These are phyloP conservation scores for Acromyrmex charruanus DNA, from an alignment of 1,140 invertebrate genomes.

Conservation along the genomic window DNA sequence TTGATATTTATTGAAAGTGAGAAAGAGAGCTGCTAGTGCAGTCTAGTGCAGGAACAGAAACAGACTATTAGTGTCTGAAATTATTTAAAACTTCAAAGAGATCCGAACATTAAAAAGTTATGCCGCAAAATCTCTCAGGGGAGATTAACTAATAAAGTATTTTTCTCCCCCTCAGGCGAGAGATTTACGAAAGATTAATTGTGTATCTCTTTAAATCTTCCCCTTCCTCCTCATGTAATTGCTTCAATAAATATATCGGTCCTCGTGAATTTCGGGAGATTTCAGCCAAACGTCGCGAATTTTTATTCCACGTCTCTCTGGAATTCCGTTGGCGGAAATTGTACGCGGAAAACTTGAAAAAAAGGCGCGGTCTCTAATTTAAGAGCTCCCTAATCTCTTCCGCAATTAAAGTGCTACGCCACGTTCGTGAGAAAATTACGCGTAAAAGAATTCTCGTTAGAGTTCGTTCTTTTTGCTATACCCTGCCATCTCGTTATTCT, in stretches of 20 bases:
- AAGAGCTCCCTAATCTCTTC: constrained; percentile 65
- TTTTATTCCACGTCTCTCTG: constrained; percentile 21
- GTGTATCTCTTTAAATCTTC: constrained; percentile 18
- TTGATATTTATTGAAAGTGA: too few species aligned
- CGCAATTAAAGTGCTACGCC: constrained; percentile 70
- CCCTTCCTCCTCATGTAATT: background rate
- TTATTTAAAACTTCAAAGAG: background rate
- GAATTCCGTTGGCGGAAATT: constrained; percentile 32
- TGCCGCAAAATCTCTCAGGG: constrained; percentile 10
- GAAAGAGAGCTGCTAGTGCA: too few species aligned
- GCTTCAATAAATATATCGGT: constrained; percentile 36
- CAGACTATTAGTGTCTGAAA: background rate
- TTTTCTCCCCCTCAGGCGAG: background rate
- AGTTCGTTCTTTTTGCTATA: constrained; percentile 46
- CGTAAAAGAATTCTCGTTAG: constrained; percentile 67
- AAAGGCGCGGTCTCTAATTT: constrained; percentile 63
- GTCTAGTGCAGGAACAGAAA: too few species aligned
- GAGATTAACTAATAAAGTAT: constrained; percentile 44
- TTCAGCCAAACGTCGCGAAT: background rate
- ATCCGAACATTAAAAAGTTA: constrained; percentile 13
- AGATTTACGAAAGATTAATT: constrained; percentile 21
- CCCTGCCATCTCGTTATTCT: constrained; percentile 51
- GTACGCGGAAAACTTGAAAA: background rate
- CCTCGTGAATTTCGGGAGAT: constrained; percentile 25
- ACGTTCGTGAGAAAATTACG: constrained; percentile 60